Evolutionary conservation across 2,113 vertebrate species (phyloP), one percentile per base, ranked within the genome.

Genomic region (Oncorhynchus keta): DNA sequence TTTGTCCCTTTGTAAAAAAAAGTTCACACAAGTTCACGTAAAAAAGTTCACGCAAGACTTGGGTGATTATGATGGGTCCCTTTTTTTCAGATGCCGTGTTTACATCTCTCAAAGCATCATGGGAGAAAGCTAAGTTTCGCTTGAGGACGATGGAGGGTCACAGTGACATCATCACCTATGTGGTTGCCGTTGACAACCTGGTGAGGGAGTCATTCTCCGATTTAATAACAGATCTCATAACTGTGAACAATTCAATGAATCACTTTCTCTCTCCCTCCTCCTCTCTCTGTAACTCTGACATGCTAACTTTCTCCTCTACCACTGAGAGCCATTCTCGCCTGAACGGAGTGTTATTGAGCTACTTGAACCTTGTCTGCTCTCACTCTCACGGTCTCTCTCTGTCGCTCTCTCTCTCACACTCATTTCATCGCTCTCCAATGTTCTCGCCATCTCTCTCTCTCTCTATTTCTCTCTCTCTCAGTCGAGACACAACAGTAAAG

Each of bases 401-500:
- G 6, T 28, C 28, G 28, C 28, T 39, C 7, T 39, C 35, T 39
- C 7, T 39, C 39, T 39, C 39, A 39, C 39, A 39, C 8, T 9
- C 7, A 39, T 9, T 39, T 39, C 7, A 39, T 39, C 61, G 16
- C 66, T 48, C 48, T 68, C 28, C 9, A 8, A 49, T n/a, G 9
- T 12, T 48, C 62, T 75, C 2, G 39, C 55, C 51, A 22, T 68
- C 2, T 18, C 18, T n/a, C 39, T 24, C 24, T 35, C 61, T 65
- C 70, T 32, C 59, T 57, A 14, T 49, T 75, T 68, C 35, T 71
- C 75, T 62, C 51, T 62, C 24, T 70, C 72, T 24, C 51, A 95
- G 93, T 83, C 94, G 93, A 74, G 93, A 95, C 65, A 95, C 93
- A 0, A 94, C 94, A 0, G 86, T 95, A 75, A 95, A 95, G 90